Evolutionary conservation across 2,888 invertebrate species (phyloP).

Genomic region (Drosophila greeni): DNA sequence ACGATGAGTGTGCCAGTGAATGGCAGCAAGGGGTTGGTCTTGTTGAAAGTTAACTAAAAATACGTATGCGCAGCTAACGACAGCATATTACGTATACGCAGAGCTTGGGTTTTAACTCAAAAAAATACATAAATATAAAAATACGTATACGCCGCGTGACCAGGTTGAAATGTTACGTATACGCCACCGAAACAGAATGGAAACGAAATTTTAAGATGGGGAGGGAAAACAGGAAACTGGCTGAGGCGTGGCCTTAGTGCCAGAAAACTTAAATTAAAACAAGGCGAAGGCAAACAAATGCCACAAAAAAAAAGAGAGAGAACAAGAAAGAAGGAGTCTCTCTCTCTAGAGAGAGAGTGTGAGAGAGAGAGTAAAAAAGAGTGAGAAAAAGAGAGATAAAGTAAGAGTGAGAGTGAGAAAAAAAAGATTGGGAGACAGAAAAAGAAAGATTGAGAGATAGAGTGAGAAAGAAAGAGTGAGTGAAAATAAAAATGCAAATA

Average conservation of each 20-base stretch:
- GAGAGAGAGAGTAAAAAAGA: neutral
- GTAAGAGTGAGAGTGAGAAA: neutral
- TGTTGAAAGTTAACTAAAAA: conserved; percentile 43
- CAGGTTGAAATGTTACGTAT: conserved; percentile 11
- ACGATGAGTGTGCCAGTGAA: neutral
- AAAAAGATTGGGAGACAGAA: neutral
- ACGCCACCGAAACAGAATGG: conserved; percentile 14
- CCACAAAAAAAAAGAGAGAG: neutral
- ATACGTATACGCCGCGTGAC: conserved; percentile 32
- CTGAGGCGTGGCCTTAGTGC: conserved; percentile 18
- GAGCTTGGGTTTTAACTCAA: conserved; percentile 1
- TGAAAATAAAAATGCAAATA: conserved; percentile 48
- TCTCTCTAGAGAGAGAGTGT: neutral
- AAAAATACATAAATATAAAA: neutral
- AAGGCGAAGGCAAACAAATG: conserved; percentile 19
- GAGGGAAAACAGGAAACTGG: neutral
- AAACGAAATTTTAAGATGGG: conserved; percentile 1
- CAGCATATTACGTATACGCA: conserved; percentile 10
- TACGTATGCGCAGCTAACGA: conserved; percentile 31
- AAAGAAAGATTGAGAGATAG: neutral
- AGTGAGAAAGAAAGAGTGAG: neutral
- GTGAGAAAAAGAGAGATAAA: neutral
- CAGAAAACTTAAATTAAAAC: conserved; percentile 61
- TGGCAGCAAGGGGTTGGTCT: neutral
- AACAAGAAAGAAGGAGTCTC: neutral